Evolutionary conservation across 2,888 invertebrate species (phyloP), one percentile per base, ranked within the genome.

Genomic region (Cryptosula pallasiana): DNA sequence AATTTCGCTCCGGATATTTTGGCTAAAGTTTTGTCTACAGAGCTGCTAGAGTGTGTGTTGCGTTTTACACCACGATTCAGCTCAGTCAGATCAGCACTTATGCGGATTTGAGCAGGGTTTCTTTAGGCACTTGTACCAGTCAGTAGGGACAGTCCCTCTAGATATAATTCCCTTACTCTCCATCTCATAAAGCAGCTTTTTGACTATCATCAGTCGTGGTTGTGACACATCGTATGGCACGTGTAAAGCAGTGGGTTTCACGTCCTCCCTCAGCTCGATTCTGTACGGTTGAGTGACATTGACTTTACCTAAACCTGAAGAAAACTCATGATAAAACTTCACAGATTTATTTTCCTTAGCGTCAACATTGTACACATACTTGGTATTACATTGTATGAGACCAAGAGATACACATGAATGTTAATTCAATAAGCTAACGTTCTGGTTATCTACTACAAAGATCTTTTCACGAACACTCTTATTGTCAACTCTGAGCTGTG

Each of bases 281-380:
- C 57, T 57, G 57, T 57, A 25, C 57, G 57, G n/a, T 23, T 57
- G 20, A n/a, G 57, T 57, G 25, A 57, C 25, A 25, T 57, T 57
- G 25, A 57, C 57, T 57, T 57, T 57, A 20, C 45, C 45, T 20
- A 45, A 45, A 20, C 20, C 45, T 45, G 45, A 45, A 45, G 20
- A 45, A 13, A 45, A 20, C n/a, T n/a, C n/a, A n/a, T n/a, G n/a
- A n/a, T n/a, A n/a, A n/a, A n/a, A n/a, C n/a, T 13, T 20, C 20
- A 13, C 45, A 57, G 57, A 57, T 57, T 57, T 57, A 23, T 25
- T 23, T 23, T n/a, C 57, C 5, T 57, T 57, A 25, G 57, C 5
- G n/a, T 57, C 5, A 57, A 57, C n/a, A 57, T 57, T 57, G n/a
- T 57, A 25, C 25, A 25, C 57, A 57, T 57, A 45, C 20, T 45